Evolutionary conservation across 2,113 vertebrate species (phyloP).

Genomic region (Corythaeola cristata): DNA sequence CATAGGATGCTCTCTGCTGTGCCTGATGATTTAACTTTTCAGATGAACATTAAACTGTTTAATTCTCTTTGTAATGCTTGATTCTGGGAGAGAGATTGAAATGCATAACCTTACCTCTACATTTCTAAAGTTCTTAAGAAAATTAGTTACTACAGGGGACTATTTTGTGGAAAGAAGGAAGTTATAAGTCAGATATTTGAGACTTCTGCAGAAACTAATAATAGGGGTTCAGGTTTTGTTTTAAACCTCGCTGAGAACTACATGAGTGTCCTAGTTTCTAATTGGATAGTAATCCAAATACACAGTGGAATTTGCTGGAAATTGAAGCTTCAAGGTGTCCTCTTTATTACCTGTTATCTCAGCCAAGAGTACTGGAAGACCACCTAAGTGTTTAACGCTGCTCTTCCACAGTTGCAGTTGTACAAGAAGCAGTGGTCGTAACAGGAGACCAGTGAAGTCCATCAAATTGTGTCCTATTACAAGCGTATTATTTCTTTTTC

Average conservation of each 20-base stretch:
- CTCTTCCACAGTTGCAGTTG: not conserved
- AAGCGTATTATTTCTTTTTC: slow-evolving; percentile 3
- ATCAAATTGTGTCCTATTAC: slow-evolving; percentile 38
- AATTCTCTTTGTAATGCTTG: slow-evolving; percentile 24
- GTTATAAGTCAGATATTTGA: not conserved
- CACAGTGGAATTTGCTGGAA: slow-evolving; percentile 56
- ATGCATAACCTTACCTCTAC: not conserved
- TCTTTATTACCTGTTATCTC: slow-evolving; percentile 50
- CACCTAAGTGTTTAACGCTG: slow-evolving; percentile 35
- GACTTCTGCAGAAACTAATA: slow-evolving; percentile 39
- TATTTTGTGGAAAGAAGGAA: slow-evolving; percentile 35
- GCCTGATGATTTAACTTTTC: not conserved
- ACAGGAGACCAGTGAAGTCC: slow-evolving; percentile 18
- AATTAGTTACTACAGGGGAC: not conserved
- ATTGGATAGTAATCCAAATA: slow-evolving; percentile 59
- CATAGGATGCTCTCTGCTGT: slow-evolving; percentile 22
- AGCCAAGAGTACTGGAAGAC: slow-evolving; percentile 30
- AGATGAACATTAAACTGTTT: not conserved
- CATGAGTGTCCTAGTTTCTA: slow-evolving; percentile 50
- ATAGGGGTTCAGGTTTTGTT: slow-evolving; percentile 26
- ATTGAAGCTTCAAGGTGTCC: slow-evolving; percentile 61
- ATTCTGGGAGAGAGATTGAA: not conserved
- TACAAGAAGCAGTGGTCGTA: not conserved
- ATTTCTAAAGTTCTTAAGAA: slow-evolving; percentile 24
- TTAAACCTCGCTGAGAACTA: slow-evolving; percentile 39